Percentiles rank a stretch among this genome's conserved stretches.
Conservation (phyloP, 1,140 invertebrate genomes). For the Drosophila elegans region DNA sequence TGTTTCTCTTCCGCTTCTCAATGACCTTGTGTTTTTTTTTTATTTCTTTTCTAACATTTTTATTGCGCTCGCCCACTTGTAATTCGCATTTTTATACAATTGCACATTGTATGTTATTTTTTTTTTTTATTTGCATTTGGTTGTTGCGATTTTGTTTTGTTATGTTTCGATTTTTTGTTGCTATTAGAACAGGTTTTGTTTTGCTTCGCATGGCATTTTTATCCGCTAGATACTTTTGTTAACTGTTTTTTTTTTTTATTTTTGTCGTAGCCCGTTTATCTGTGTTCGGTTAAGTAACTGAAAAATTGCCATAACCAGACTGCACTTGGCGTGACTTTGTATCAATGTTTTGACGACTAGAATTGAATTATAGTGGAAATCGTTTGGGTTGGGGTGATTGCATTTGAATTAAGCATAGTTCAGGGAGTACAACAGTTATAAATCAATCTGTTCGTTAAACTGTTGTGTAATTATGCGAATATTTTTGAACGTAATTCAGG, state of each 20-base stretch:
- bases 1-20: constrained; percentile 77
- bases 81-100: constrained; percentile 75
- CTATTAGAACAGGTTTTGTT: constrained; percentile 34
- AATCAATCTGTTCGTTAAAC: constrained; percentile 27
- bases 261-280: constrained; percentile 8
- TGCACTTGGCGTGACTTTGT: constrained; percentile 49
- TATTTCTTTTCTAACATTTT: constrained; percentile 43
- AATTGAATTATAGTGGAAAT: constrained; percentile 27
- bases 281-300: constrained; percentile 39
- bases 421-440: constrained; percentile 46
- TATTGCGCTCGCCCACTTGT: constrained; percentile 68
- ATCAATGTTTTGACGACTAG: constrained; percentile 31
- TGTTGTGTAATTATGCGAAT: constrained; percentile 18
- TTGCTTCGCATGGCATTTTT: constrained; percentile 38
- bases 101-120: constrained; percentile 67
- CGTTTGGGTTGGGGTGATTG: no score
- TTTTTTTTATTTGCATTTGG: constrained; percentile 40
- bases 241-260: constrained; percentile 51
- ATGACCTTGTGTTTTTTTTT: constrained; percentile 68
- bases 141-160: constrained; percentile 17
- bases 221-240: constrained; percentile 60
- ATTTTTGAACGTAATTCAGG: constrained; percentile 6
- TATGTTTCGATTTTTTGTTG: constrained; percentile 20
- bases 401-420: constrained; percentile 26
- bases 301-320: constrained; percentile 31